Conservation (phyloP, 2,113 vertebrate species). For the Dermatemys mawii region DNA sequence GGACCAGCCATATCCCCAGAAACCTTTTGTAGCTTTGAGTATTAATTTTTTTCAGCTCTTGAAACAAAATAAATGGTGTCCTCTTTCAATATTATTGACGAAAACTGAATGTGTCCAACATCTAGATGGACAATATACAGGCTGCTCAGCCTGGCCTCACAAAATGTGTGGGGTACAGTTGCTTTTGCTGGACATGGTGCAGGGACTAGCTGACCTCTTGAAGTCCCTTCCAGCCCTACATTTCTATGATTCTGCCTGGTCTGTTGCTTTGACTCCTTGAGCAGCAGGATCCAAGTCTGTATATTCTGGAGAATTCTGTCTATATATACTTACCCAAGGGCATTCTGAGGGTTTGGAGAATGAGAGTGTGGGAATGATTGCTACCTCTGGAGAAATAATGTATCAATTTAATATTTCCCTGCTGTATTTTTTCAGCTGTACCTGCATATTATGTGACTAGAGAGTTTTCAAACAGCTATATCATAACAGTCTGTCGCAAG, state of each 20-base stretch:
- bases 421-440: not conserved
- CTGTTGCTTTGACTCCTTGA: slow-evolving; percentile 29
- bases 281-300: slow-evolving; percentile 37
- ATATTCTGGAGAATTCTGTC: not conserved
- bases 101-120: not conserved
- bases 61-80: not conserved
- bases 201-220: not conserved
- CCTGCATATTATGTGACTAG: slow-evolving; percentile 62
- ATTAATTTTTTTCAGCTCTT: not conserved
- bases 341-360: not conserved
- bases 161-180: slow-evolving; percentile 35
- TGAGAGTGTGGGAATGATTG: not conserved
- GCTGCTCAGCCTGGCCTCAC: not conserved
- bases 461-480: slow-evolving; percentile 74
- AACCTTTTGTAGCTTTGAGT: not conserved
- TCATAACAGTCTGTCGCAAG: slow-evolving; percentile 91
- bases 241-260: not conserved
- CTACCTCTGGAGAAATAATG: slow-evolving; percentile 7
- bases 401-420: not conserved
- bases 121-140: fast-evolving
- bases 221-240: not conserved
- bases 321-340: not conserved
- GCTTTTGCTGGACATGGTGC: not conserved
- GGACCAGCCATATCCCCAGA: not conserved
- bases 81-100: not conserved